These are phyloP conservation scores for Synodontis membranacea DNA, from an alignment of 2,113 vertebrate genomes.

Conservation along the genomic window DNA sequence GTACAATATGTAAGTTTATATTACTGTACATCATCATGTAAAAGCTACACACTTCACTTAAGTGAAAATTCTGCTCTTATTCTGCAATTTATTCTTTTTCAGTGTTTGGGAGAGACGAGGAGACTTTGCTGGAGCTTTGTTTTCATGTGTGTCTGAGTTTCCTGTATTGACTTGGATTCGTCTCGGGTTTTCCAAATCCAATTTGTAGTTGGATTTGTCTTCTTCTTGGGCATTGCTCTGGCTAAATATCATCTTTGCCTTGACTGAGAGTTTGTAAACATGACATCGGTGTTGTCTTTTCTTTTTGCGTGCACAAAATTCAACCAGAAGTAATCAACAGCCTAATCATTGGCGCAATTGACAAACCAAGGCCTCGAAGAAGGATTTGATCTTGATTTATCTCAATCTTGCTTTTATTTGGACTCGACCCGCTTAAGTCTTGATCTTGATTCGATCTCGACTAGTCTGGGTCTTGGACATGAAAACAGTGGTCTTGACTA, in stretches of 20 bases:
- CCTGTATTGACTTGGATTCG: background rate
- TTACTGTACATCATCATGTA: too few relatives aligned
- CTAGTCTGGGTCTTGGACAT: too few relatives aligned
- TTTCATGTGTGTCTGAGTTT: background rate
- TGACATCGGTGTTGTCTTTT: too few relatives aligned
- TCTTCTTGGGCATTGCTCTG: background rate
- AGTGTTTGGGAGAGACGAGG: background rate
- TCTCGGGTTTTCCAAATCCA: background rate
- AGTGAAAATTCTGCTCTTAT: background rate
- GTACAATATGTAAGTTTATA: too few relatives aligned
- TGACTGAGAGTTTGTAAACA: background rate
- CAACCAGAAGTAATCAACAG: background rate
- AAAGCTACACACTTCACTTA: background rate
- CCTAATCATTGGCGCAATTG: too few relatives aligned
- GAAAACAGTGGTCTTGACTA: too few relatives aligned
- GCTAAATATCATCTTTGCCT: background rate
- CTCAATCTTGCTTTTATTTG: too few relatives aligned
- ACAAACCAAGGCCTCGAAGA: too few relatives aligned
- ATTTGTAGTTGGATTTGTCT: background rate
- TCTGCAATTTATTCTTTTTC: too few relatives aligned
- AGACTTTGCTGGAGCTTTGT: background rate
- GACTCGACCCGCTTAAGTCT: too few relatives aligned
- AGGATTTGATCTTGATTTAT: too few relatives aligned
- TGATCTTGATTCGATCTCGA: too few relatives aligned
- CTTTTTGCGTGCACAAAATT: background rate